Evolutionary conservation across 2,797 vertebrate genomes (phyloP).

Genomic region (Lophotriccus pileatus): DNA sequence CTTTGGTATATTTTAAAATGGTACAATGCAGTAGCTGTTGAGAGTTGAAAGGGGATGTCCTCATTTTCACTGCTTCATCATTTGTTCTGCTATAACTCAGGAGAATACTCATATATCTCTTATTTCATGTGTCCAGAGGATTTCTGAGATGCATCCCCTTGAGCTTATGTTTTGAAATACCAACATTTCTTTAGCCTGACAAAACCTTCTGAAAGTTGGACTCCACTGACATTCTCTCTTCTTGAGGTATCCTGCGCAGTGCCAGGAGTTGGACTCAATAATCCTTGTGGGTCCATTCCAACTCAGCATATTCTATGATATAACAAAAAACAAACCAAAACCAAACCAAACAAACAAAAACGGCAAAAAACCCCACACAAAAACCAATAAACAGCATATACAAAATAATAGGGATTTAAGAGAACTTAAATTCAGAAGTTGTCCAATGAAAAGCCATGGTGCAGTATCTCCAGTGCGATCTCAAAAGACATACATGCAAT

Average conservation of each 20-base stretch:
- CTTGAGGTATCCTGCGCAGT: background rate
- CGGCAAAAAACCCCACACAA: too few relatives aligned
- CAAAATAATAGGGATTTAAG: background rate
- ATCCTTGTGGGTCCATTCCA: background rate
- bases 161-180: background rate
- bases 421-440: background rate
- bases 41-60: background rate
- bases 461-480: background rate
- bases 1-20: background rate
- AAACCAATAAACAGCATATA: background rate
- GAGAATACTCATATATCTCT: background rate
- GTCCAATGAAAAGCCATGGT: background rate
- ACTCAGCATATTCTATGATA: background rate
- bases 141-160: background rate
- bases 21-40: background rate
- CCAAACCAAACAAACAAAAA: background rate
- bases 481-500: background rate
- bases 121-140: background rate
- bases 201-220: background rate
- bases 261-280: background rate
- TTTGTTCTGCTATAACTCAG: background rate
- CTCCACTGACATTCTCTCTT: background rate
- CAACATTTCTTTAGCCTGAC: background rate
- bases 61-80: background rate
- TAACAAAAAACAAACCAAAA: background rate